phyloP scores from a whole-genome alignment of 2,888 invertebrate species.

The Ypsolopha sequella region DNA sequence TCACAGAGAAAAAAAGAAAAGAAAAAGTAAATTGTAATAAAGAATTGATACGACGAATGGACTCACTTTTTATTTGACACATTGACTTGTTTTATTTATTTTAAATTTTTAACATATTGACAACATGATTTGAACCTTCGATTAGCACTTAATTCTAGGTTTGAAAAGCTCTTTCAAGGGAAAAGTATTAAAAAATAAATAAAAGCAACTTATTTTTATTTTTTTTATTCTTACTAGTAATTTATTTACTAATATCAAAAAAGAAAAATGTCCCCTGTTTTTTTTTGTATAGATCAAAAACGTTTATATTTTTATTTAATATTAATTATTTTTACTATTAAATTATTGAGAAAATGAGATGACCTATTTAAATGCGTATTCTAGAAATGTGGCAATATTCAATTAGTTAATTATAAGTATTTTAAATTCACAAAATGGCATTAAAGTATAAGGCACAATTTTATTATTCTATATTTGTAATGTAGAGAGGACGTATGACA shows the following conservation, averaged over 20 bases:
- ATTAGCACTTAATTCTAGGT: conserved; percentile 44
- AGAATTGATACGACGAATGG: too few relatives aligned
- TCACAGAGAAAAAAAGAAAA: too few relatives aligned
- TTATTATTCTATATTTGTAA: conserved; percentile 41
- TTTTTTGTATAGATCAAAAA: background rate
- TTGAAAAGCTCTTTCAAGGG: conserved; percentile 48
- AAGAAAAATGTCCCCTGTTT: background rate
- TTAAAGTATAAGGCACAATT: conserved; percentile 68
- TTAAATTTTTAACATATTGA: conserved; percentile 37
- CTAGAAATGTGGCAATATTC: conserved; percentile 39
- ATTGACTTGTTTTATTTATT: conserved; percentile 33
- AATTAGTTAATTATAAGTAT: conserved; percentile 43
- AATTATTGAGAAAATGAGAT: background rate
- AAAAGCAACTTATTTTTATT: background rate
- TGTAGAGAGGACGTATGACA: conserved; percentile 56
- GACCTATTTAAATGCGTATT: conserved; percentile 19
- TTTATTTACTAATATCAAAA: background rate
- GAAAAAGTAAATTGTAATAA: too few relatives aligned
- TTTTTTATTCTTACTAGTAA: background rate
- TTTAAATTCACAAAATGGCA: conserved; percentile 56
- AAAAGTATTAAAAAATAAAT: conserved; percentile 11
- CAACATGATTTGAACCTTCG: conserved; percentile 60
- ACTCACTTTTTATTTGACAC: conserved; percentile 20
- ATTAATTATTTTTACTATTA: background rate
- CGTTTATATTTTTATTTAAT: background rate